These are phyloP conservation scores for Neoitamus cyanurus DNA, from an alignment of 2,888 invertebrate species.

Conservation along the genomic window DNA sequence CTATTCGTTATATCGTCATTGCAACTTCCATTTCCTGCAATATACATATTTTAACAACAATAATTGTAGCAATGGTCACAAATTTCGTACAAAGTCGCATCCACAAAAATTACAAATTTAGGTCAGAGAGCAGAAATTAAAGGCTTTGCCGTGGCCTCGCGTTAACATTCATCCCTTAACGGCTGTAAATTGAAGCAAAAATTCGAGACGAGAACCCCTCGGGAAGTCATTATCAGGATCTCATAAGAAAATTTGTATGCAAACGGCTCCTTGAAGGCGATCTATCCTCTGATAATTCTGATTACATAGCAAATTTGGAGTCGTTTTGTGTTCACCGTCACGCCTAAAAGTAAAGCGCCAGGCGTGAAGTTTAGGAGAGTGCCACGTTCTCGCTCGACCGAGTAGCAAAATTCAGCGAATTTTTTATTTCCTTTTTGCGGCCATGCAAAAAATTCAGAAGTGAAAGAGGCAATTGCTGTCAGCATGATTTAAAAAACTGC, in stretches of 20 bases:
- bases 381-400: background rate
- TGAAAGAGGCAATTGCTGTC: background rate
- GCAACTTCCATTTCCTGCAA: background rate
- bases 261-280: background rate
- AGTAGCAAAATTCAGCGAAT: background rate
- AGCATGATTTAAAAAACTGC: constrained; percentile 5
- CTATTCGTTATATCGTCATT: background rate
- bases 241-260: constrained; percentile 10
- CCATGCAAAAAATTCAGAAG: background rate
- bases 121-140: background rate
- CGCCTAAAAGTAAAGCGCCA: background rate
- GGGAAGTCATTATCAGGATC: background rate
- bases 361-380: background rate
- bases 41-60: too few relatives aligned
- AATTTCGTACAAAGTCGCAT: background rate
- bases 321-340: constrained; percentile 1
- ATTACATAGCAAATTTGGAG: constrained; percentile 1
- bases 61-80: background rate
- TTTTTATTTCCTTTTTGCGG: background rate
- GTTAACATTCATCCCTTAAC: background rate
- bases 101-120: background rate
- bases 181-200: background rate
- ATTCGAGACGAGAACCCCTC: background rate
- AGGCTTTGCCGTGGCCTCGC: background rate
- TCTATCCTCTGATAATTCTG: constrained; percentile 7